These are phyloP conservation scores for Telmatochromis brichardi DNA, from an alignment of 2,113 vertebrate genomes.

Conservation along the genomic window DNA sequence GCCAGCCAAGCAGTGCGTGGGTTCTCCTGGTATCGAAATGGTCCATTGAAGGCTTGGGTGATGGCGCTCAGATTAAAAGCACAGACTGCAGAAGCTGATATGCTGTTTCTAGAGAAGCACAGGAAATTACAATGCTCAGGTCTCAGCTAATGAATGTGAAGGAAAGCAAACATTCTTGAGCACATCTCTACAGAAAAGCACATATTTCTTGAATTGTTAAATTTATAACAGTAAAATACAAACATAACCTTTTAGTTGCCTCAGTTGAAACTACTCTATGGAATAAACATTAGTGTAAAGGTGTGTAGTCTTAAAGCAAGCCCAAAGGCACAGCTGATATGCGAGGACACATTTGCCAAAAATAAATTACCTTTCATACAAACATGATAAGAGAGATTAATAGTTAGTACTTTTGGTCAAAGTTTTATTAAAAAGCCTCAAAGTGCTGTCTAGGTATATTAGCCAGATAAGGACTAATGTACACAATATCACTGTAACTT, in stretches of 20 bases:
- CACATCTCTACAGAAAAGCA: not conserved
- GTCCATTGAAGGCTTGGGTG: constrained; percentile 85
- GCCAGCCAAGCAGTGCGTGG: constrained; percentile 91
- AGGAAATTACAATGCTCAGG: not conserved
- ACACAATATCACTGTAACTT: not conserved
- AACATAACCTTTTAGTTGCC: not conserved
- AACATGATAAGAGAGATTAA: not conserved
- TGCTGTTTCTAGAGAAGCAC: constrained; percentile 80
- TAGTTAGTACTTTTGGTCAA: not conserved
- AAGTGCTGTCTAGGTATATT: not conserved
- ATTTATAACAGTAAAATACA: not conserved
- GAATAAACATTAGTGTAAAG: not conserved
- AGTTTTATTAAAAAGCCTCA: not conserved
- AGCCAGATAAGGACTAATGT: fast-evolving
- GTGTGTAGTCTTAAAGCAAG: not conserved
- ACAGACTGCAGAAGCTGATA: constrained; percentile 91
- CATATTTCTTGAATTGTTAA: not conserved
- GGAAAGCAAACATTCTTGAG: not conserved
- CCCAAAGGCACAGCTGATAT: not conserved
- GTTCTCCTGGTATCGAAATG: constrained; percentile 94
- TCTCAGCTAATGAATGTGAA: not conserved
- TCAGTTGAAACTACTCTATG: not conserved
- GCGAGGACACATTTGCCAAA: not conserved
- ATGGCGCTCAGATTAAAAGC: constrained; percentile 92
- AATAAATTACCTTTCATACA: not conserved